Evolutionary conservation across 2,797 vertebrate genomes (phyloP), one percentile per base, ranked within the genome.

Genomic region (Chelon auratus): DNA sequence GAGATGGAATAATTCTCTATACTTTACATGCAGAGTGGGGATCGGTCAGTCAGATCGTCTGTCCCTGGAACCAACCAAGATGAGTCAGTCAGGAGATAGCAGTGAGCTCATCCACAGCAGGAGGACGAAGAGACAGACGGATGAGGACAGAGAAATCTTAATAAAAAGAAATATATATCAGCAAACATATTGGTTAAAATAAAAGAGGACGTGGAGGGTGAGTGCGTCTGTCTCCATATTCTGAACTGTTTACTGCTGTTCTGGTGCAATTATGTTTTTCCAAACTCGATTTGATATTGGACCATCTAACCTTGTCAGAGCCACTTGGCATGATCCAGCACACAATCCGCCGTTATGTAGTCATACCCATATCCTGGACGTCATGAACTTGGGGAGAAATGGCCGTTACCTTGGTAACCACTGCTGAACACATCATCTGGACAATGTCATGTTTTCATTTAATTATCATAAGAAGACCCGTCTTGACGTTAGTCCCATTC

Each of bases 341-440:
- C 84, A 76, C 61, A 52, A 42, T 74, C 36, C 77, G 42, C 67
- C 13, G 69, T 75, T 78, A 80, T 78, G 68, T 68, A 64, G 66
- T 78, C 80, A 62, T 78, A 70, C 62, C 56, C 67, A 52, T 62
- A 67, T 78, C 75, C 66, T 84, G 55, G 68, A 77, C 66, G 69
- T 75, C 33, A 51, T 81, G 67, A 67, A 78, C 78, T 79, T 68
- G 42, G 66, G 52, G 65, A 77, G 52, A 85, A 81, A 78, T 66
- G 60, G 37, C 57, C 51, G 78, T 86, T 86, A 74, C 83, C 86
- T 7, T 87, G 83, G 80, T 71, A 91, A 88, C 86, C 62, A 54
- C 55, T 77, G 4, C 55, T 77, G 87, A 79, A 83, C 71, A 75
- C 67, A 80, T 81, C 62, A 75, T 85, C 83, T 80, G 72, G 80